phyloP scores from a whole-genome alignment of 2,888 invertebrate genomes.

The Latrodectus hesperus region DNA sequence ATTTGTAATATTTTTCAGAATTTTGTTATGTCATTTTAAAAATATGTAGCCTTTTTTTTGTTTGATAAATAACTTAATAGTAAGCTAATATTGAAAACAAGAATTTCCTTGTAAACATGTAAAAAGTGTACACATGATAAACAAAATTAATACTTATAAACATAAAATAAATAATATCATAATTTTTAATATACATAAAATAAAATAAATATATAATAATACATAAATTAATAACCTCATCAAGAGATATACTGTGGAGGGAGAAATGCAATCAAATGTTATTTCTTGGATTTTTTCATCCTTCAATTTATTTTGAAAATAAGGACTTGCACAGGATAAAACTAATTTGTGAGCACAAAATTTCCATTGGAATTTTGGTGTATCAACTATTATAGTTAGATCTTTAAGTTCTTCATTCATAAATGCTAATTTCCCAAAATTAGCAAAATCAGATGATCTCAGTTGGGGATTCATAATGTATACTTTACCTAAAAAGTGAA shows the following conservation, averaged over 20 bases:
- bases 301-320: constrained; percentile 27
- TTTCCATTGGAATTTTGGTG: constrained; percentile 27
- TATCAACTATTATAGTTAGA: constrained; percentile 35
- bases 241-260: constrained; percentile 47
- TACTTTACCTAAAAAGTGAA: too few species aligned
- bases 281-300: constrained; percentile 29
- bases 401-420: constrained; percentile 57
- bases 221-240: constrained; percentile 28
- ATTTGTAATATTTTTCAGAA: not conserved
- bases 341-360: constrained; percentile 55
- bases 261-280: constrained; percentile 25
- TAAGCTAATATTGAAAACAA: not conserved
- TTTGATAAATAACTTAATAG: not conserved
- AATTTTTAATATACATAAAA: too few species aligned
- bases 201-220: not conserved
- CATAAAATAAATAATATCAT: not conserved
- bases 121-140: not conserved
- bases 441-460: constrained; percentile 35
- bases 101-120: not conserved
- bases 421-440: constrained; percentile 46
- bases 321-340: constrained; percentile 44
- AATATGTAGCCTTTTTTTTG: not conserved
- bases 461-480: constrained; percentile 43
- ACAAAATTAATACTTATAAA: not conserved
- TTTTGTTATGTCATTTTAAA: not conserved